Evolutionary conservation across 2,888 invertebrate genomes (phyloP).

Genomic region (Ecdyonurus torrentis): DNA sequence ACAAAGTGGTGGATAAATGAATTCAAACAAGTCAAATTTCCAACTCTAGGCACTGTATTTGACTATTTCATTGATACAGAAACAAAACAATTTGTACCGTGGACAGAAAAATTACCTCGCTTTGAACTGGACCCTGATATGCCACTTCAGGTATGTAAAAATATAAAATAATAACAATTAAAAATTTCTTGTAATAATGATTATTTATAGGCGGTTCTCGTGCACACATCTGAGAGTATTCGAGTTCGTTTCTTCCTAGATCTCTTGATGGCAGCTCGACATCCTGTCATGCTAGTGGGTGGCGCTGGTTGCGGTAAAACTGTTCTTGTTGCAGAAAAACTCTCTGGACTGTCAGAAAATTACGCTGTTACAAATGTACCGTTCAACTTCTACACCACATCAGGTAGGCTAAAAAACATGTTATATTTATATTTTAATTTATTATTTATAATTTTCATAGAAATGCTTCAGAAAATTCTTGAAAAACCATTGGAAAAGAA

Average conservation of each 20-base stretch:
- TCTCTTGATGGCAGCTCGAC: slow-evolving; percentile 67
- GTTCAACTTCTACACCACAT: slow-evolving; percentile 91
- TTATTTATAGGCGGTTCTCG: slow-evolving; percentile 56
- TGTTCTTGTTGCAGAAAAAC: slow-evolving; percentile 43
- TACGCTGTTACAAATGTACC: slow-evolving; percentile 83
- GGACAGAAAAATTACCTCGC: slow-evolving; percentile 77
- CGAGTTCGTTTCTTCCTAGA: slow-evolving; percentile 79
- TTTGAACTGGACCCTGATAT: slow-evolving; percentile 85
- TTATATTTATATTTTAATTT: slow-evolving; percentile 2
- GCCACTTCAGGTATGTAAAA: slow-evolving; percentile 54
- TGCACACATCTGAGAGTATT: slow-evolving; percentile 87
- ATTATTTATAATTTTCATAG: slow-evolving; percentile 14
- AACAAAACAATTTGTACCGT: slow-evolving; percentile 73
- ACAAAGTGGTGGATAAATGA: slow-evolving; percentile 97
- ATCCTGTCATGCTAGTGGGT: slow-evolving; percentile 90
- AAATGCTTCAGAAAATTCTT: slow-evolving; percentile 81
- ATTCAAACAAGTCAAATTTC: slow-evolving; percentile 88
- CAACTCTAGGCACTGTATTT: slow-evolving; percentile 79
- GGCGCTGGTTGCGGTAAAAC: slow-evolving; percentile 91
- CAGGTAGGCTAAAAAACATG: slow-evolving; percentile 28
- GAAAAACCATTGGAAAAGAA: slow-evolving; percentile 95
- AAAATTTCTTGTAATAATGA: neutral
- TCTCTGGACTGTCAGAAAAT: slow-evolving; percentile 54
- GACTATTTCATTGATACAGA: slow-evolving; percentile 87
- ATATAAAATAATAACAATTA: neutral